Evolutionary conservation across 37 sponge, comb jelly and placozoan genomes (phyloP).

Genomic region (Haliclona indistincta): DNA sequence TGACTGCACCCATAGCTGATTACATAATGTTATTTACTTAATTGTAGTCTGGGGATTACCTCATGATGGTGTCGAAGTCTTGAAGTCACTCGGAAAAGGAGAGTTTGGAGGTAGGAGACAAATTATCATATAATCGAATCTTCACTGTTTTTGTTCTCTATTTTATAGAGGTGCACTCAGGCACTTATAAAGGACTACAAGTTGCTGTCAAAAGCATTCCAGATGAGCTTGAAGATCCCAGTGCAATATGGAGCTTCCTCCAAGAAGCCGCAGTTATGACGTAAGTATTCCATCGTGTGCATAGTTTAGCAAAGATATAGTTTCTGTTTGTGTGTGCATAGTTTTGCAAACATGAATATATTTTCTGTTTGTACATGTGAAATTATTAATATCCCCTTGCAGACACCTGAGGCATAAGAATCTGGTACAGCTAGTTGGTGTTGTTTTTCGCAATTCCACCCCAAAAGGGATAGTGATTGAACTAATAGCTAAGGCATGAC

Average conservation of each 20-base stretch:
- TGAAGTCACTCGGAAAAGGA: slow-evolving; percentile 74
- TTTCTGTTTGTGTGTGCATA: slow-evolving; percentile 15
- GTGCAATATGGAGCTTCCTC: slow-evolving; percentile 22
- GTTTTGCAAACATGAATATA: not conserved
- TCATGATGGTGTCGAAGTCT: slow-evolving; percentile 55
- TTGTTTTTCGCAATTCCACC: slow-evolving; percentile 48
- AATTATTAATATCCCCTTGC: not conserved
- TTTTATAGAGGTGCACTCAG: slow-evolving; percentile 74
- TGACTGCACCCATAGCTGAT: too few species aligned
- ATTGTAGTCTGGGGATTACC: slow-evolving; percentile 76
- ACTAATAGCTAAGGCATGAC: slow-evolving; percentile 69
- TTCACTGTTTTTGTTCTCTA: not conserved
- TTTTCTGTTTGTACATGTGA: not conserved
- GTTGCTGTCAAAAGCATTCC: slow-evolving; percentile 89
- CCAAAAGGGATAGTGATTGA: slow-evolving; percentile 65
- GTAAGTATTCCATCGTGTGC: slow-evolving; percentile 43
- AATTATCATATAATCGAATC: not conserved
- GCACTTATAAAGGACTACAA: slow-evolving; percentile 62
- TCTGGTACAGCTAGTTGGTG: slow-evolving; percentile 83
- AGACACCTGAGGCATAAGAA: slow-evolving; percentile 84
- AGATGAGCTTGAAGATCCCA: slow-evolving; percentile 20
- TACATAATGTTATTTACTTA: too few species aligned
- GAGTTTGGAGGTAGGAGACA: slow-evolving; percentile 85
- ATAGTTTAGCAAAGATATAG: not conserved
- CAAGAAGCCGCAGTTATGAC: slow-evolving; percentile 64